A percentile compares a stretch with the other conserved stretches of the same genome.
Conservation (phyloP, 1,140 invertebrate species). For the fruit fly (Drosophila melanogaster) region DNA sequence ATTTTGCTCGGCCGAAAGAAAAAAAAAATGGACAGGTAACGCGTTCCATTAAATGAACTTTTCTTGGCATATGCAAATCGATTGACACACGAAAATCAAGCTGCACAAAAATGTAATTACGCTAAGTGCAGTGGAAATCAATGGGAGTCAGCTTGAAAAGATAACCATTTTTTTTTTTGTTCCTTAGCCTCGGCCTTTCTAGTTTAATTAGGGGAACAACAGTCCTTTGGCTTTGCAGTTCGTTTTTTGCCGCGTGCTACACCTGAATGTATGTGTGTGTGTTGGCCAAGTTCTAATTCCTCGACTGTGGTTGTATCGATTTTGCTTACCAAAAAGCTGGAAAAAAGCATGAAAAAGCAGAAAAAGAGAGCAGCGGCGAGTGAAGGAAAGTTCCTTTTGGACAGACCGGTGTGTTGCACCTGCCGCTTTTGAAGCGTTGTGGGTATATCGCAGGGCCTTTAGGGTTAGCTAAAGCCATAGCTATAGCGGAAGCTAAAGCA, state of each 20-base stretch:
- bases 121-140: constrained; percentile 70
- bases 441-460: constrained; percentile 10
- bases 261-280: constrained; percentile 1
- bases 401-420: constrained; percentile 34
- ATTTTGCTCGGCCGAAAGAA: neutral
- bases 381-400: constrained; percentile 22
- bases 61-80: constrained; percentile 30
- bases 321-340: constrained; percentile 41
- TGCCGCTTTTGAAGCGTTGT: constrained; percentile 1
- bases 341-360: neutral
- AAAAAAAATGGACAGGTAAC: neutral
- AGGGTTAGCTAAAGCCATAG: constrained; percentile 7
- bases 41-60: constrained; percentile 46
- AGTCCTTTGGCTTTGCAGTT: constrained; percentile 20
- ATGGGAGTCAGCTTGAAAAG: constrained; percentile 33
- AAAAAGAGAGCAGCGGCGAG: constrained; percentile 1
- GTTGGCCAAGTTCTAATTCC: constrained; percentile 44
- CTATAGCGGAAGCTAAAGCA: neutral
- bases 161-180: constrained; percentile 15
- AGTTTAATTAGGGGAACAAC: constrained; percentile 37
- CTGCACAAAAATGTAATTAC: constrained; percentile 73
- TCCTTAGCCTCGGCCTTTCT: neutral
- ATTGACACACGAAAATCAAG: constrained; percentile 38
- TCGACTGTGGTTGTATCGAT: constrained; percentile 37
- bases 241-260: constrained; percentile 10